These are phyloP conservation scores for Epinephelus fuscoguttatus DNA, from an alignment of 2,113 vertebrate species.

Conservation along the genomic window DNA sequence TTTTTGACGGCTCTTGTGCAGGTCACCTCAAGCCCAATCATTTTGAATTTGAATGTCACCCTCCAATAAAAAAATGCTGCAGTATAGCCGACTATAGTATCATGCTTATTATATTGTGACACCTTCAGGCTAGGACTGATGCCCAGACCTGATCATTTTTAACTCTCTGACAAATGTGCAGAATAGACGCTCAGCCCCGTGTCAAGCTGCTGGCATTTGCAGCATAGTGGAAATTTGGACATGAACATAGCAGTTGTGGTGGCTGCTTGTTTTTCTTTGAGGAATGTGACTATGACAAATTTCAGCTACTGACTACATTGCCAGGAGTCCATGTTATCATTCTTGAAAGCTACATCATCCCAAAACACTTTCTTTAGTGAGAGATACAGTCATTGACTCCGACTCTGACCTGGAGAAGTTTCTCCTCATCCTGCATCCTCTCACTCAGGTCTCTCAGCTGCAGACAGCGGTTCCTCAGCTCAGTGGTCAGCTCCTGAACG, in stretches of 20 bases:
- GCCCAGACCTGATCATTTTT: no score
- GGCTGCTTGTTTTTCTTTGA: background rate
- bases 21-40: no score
- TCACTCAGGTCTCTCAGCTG: slow-evolving; percentile 78
- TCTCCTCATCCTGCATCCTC: slow-evolving; percentile 77
- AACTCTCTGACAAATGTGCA: no score
- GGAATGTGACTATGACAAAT: background rate
- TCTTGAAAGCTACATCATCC: background rate
- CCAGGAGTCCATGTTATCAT: background rate
- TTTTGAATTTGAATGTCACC: no score
- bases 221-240: no score
- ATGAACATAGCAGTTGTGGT: no score
- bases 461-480: slow-evolving; percentile 83
- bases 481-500: slow-evolving; percentile 84
- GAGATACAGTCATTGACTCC: slow-evolving; percentile 3
- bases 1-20: no score
- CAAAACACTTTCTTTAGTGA: background rate
- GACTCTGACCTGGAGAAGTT: slow-evolving; percentile 81
- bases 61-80: no score
- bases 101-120: background rate
- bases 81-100: background rate
- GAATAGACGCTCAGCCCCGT: no score
- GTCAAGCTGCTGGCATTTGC: no score
- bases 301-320: background rate
- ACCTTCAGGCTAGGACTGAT: background rate